phyloP scores from a whole-genome alignment of 1,140 invertebrate genomes.

The Drosophila mayri region DNA sequence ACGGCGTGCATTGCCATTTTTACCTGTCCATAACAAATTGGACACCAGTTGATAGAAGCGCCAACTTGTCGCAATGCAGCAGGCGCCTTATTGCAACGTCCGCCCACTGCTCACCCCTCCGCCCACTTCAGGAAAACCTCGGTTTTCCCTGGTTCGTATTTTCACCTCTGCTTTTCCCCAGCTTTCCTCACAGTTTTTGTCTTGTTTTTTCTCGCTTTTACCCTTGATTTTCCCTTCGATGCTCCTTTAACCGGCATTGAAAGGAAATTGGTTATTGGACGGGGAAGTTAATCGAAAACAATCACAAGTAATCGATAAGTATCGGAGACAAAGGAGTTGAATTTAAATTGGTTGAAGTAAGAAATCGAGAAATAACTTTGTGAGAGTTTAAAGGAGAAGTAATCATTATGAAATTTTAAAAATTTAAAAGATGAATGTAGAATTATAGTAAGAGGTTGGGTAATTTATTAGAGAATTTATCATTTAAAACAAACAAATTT shows the following conservation, averaged over 20 bases:
- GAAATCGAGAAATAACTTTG: background rate
- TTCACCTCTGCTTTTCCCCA: background rate
- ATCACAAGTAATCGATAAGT: constrained; percentile 26
- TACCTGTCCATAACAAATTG: constrained; percentile 81
- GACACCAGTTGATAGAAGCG: constrained; percentile 77
- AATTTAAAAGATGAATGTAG: background rate
- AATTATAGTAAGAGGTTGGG: background rate
- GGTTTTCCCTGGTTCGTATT: background rate
- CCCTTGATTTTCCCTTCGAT: background rate
- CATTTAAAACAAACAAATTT: too few species aligned
- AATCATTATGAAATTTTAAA: background rate
- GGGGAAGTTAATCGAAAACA: constrained; percentile 30
- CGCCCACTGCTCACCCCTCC: too few species aligned
- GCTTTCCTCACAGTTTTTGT: background rate
- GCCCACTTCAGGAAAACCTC: constrained; percentile 6
- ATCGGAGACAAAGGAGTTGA: background rate
- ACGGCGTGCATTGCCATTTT: constrained; percentile 71
- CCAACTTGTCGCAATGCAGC: constrained; percentile 79
- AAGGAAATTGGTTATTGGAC: constrained; percentile 1
- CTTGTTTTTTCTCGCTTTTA: background rate
- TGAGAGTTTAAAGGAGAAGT: background rate
- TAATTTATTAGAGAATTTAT: too few species aligned
- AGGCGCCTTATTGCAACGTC: constrained; percentile 21
- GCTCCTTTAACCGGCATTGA: background rate
- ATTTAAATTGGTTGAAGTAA: constrained; percentile 1